A percentile compares a stretch with the other conserved stretches of the same genome.
These are phyloP conservation scores for Palloptera scutellata DNA, from an alignment of 2,888 invertebrate species.

Conservation along the genomic window DNA sequence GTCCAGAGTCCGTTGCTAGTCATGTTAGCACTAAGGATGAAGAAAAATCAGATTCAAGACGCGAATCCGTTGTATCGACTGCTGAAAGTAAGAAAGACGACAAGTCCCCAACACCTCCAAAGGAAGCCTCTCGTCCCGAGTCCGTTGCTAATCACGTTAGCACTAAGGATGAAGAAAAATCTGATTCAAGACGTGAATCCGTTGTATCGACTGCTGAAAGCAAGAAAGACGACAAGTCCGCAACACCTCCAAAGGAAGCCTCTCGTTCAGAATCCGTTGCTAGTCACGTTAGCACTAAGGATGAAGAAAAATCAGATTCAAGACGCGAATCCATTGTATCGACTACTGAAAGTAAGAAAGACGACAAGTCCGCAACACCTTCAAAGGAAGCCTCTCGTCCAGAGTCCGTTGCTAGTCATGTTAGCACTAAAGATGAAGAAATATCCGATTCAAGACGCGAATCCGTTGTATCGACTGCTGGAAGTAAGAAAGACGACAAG, in stretches of 20 bases:
- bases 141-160: conserved; percentile 33
- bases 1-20: conserved; percentile 43
- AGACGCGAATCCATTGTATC: conserved; percentile 31
- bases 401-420: conserved; percentile 36
- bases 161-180: conserved; percentile 26
- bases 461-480: conserved; percentile 10
- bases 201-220: conserved; percentile 32
- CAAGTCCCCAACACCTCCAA: conserved; percentile 10
- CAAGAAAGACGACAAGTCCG: conserved; percentile 28
- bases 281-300: conserved; percentile 23
- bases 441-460: conserved; percentile 8
- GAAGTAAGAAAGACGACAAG: conserved; percentile 20
- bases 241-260: conserved; percentile 7
- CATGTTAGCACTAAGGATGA: conserved; percentile 17
- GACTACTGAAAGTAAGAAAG: conserved; percentile 22
- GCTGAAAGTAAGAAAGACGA: conserved; percentile 17
- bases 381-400: conserved; percentile 50
- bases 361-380: conserved; percentile 29
- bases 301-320: conserved; percentile 20
- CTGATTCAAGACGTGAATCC: conserved; percentile 27
- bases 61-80: conserved; percentile 28
- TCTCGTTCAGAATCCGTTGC: conserved; percentile 34
- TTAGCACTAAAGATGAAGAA: conserved; percentile 20
- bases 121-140: conserved; percentile 51
- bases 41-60: conserved; percentile 20